Evolutionary conservation across 2,888 invertebrate species (phyloP).

Genomic region (Brachyptera risi): DNA sequence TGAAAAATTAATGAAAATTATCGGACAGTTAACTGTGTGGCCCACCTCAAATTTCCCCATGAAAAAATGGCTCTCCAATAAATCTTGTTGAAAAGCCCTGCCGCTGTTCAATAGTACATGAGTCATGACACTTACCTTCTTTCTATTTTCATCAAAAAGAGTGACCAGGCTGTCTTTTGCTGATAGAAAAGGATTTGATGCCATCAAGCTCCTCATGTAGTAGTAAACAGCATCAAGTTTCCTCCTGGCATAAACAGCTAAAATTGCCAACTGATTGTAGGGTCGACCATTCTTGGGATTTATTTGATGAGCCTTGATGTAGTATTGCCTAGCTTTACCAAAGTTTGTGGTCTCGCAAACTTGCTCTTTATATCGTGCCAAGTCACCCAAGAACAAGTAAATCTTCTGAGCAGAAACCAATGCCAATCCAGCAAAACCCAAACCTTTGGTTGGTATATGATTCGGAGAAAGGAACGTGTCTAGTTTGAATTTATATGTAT

Average conservation of each 20-base stretch:
- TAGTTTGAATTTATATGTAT: constrained; percentile 68
- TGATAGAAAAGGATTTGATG: constrained; percentile 87
- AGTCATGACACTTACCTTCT: constrained; percentile 80
- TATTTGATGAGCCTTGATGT: constrained; percentile 87
- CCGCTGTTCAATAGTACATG: too few species aligned
- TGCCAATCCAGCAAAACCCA: constrained; percentile 67
- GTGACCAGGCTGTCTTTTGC: constrained; percentile 85
- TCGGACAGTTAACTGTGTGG: too few species aligned
- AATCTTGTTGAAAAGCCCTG: too few species aligned
- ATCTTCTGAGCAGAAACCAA: constrained; percentile 83
- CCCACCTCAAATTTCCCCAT: too few species aligned
- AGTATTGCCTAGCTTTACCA: constrained; percentile 78
- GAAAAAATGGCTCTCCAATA: too few species aligned
- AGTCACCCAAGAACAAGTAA: constrained; percentile 85
- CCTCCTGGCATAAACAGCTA: constrained; percentile 79
- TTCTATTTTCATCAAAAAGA: constrained; percentile 88
- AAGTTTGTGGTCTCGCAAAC: constrained; percentile 77
- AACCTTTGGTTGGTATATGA: constrained; percentile 57
- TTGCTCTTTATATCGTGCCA: constrained; percentile 86
- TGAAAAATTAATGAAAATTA: too few species aligned
- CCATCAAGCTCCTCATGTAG: constrained; percentile 92
- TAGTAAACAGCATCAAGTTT: constrained; percentile 96
- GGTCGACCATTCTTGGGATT: constrained; percentile 94
- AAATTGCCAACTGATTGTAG: constrained; percentile 89
- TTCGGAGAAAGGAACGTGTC: constrained; percentile 43